Evolutionary conservation across 2,888 invertebrate genomes (phyloP).

Genomic region (Onchidella celtica): DNA sequence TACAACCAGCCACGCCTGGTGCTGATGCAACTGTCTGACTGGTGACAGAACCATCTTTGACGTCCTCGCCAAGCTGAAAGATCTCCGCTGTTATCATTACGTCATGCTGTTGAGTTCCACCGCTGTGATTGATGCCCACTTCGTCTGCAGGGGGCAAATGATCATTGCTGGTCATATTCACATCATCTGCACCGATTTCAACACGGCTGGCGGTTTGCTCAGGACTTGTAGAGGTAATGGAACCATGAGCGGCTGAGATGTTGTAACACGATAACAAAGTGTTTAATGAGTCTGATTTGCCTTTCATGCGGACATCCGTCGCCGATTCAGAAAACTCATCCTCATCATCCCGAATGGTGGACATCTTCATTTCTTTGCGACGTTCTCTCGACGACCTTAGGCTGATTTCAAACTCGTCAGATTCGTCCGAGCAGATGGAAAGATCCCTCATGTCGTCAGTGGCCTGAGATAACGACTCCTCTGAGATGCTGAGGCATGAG

Average conservation of each 20-base stretch:
- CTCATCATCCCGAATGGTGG: background rate
- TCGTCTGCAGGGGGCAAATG: no score
- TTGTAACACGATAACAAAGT: background rate
- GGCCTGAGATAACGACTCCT: conserved; percentile 1
- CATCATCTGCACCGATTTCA: background rate
- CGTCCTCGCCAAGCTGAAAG: no score
- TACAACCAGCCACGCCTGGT: no score
- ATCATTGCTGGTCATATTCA: no score
- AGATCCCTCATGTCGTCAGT: background rate
- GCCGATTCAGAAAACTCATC: background rate
- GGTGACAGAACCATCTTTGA: no score
- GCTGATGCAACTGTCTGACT: no score
- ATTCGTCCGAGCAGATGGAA: background rate
- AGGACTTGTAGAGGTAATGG: background rate
- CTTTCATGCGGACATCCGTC: background rate
- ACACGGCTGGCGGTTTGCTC: background rate
- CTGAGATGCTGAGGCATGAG: conserved; percentile 35
- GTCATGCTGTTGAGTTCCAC: no score
- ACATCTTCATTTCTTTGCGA: background rate
- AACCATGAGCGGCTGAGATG: background rate
- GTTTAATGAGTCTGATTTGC: background rate
- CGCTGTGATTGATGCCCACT: no score
- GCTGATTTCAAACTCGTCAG: background rate
- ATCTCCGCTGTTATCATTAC: no score
- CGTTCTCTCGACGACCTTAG: background rate